Percentiles rank a stretch among this genome's conserved stretches.
Conservation (phyloP, 1,140 invertebrate genomes). For the Danaus melanippus region DNA sequence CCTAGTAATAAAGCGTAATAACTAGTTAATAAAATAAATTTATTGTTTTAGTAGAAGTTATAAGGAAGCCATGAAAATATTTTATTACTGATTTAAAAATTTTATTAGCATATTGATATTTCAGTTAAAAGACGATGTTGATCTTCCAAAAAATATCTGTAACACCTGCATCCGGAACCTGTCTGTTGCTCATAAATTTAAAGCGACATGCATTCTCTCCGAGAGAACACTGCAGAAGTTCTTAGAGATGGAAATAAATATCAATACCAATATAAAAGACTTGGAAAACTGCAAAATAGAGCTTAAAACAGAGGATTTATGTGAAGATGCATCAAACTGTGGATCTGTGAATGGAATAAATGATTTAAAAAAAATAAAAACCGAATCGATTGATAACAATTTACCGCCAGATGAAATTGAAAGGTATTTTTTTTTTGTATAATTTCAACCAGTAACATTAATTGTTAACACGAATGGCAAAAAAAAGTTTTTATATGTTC, state of each 20-base stretch:
- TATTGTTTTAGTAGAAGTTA: background rate
- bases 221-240: constrained; percentile 23
- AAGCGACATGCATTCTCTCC: constrained; percentile 29
- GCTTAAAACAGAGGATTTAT: constrained; percentile 6
- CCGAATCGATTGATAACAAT: constrained; percentile 5
- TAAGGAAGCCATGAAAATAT: background rate
- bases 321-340: background rate
- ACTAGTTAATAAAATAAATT: background rate
- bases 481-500: too few relatives aligned
- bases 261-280: constrained; percentile 6
- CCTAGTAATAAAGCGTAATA: background rate
- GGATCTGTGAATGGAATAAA: too few relatives aligned
- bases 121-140: constrained; percentile 29
- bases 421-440: constrained; percentile 2
- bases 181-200: constrained; percentile 35
- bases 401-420: background rate
- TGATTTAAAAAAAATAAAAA: constrained; percentile 8
- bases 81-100: background rate
- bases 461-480: too few relatives aligned
- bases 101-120: constrained; percentile 10
- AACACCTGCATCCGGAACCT: constrained; percentile 26
- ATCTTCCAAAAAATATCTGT: constrained; percentile 32
- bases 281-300: constrained; percentile 2
- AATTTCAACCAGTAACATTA: constrained; percentile 7
- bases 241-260: background rate